These are phyloP conservation scores for Perizoma flavofasciatum DNA, from an alignment of 2,888 invertebrate species.

Conservation along the genomic window DNA sequence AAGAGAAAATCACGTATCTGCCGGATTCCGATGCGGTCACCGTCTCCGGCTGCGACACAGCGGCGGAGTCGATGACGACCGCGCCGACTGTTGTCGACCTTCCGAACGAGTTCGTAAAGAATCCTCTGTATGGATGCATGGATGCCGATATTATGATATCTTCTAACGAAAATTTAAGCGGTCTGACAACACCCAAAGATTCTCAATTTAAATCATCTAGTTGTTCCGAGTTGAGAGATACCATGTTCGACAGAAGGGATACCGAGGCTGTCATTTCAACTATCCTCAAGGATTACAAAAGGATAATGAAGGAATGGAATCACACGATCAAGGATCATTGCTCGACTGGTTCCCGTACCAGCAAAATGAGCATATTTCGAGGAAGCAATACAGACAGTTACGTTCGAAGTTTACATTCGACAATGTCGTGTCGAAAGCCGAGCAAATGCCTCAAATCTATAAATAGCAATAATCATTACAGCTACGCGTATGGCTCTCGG, in stretches of 20 bases:
- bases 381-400: conserved; percentile 65
- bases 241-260: conserved; percentile 59
- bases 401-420: conserved; percentile 68
- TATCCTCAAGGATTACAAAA: conserved; percentile 75
- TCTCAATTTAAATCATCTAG: conserved; percentile 72
- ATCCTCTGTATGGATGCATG: conserved; percentile 71
- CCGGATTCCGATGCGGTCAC: conserved; percentile 75
- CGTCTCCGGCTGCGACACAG: conserved; percentile 66
- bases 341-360: conserved; percentile 57
- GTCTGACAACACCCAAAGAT: conserved; percentile 63
- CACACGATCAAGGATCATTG: conserved; percentile 71
- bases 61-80: conserved; percentile 65
- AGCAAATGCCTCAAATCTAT: conserved; percentile 56
- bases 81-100: conserved; percentile 67
- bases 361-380: conserved; percentile 56
- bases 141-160: conserved; percentile 61
- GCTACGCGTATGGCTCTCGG: conserved; percentile 57
- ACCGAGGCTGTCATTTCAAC: conserved; percentile 58
- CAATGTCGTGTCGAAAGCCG: conserved; percentile 64
- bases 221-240: conserved; percentile 71
- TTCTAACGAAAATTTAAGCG: conserved; percentile 60
- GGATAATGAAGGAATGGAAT: conserved; percentile 80
- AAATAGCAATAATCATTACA: conserved; percentile 56
- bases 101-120: conserved; percentile 66
- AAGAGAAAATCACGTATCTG: conserved; percentile 72